These are phyloP conservation scores for Machimus atricapillus DNA, from an alignment of 2,888 invertebrate species.

Conservation along the genomic window DNA sequence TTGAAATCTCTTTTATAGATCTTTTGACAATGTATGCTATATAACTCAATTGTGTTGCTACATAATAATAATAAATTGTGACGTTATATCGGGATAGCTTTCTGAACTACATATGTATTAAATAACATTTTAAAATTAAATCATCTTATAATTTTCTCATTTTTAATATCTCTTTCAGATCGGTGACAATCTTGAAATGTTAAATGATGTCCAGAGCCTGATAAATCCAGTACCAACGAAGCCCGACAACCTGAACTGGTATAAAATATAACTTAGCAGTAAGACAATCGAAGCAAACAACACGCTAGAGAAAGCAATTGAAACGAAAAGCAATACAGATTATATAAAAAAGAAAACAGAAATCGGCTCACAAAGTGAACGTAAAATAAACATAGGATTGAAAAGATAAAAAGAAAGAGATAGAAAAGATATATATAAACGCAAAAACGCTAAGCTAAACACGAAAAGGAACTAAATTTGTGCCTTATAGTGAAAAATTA, in stretches of 20 bases:
- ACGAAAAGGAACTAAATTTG: constrained; percentile 11
- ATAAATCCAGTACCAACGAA: constrained; percentile 87
- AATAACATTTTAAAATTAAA: not conserved
- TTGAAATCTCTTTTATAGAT: too few species aligned
- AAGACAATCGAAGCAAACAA: constrained; percentile 30
- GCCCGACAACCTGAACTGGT: constrained; percentile 66
- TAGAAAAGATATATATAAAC: constrained; percentile 19
- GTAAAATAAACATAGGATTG: not conserved
- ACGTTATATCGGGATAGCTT: too few species aligned
- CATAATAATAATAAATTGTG: too few species aligned
- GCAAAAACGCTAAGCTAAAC: constrained; percentile 9
- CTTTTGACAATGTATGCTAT: too few species aligned
- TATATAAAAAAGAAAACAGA: not conserved
- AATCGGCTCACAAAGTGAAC: constrained; percentile 15
- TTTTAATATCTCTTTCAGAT: constrained; percentile 66
- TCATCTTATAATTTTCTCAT: not conserved
- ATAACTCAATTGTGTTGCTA: too few species aligned
- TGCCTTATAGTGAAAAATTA: constrained; percentile 32
- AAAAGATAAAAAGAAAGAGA: constrained; percentile 16
- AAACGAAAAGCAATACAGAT: constrained; percentile 11
- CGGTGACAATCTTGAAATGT: constrained; percentile 85
- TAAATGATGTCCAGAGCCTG: constrained; percentile 88
- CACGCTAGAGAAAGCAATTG: not conserved
- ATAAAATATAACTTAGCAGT: constrained; percentile 54
- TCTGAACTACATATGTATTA: too few species aligned